Percentiles rank a stretch among this genome's conserved stretches.
Evolutionary conservation across 2,113 vertebrate genomes (phyloP).

Genomic region (Cepphus grylle): DNA sequence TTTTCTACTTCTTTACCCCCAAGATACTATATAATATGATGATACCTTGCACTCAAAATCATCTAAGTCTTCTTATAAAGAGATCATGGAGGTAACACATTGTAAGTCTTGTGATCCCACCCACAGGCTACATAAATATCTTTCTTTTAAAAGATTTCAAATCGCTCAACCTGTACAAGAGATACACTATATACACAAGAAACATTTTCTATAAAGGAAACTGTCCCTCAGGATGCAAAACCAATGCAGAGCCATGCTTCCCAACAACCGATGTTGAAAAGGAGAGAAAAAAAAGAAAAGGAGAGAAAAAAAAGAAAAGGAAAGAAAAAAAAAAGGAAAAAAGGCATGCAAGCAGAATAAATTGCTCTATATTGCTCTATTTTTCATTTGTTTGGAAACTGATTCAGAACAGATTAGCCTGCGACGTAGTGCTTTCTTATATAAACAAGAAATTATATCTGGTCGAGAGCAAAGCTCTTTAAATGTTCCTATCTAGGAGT

Average conservation of each 20-base stretch:
- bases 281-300: not conserved
- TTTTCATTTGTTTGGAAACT: not conserved
- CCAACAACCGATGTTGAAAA: not conserved
- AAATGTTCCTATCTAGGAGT: not conserved
- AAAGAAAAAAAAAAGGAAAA: accelerated
- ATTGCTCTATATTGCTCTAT: not conserved
- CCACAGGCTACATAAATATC: not conserved
- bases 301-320: not conserved
- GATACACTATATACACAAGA: not conserved
- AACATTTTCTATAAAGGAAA: not conserved
- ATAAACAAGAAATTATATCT: not conserved
- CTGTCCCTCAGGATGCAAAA: not conserved
- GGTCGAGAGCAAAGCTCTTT: not conserved
- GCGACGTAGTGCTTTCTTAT: not conserved
- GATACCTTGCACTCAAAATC: not conserved
- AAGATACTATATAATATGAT: not conserved
- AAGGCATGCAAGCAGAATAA: not conserved
- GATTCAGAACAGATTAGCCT: not conserved
- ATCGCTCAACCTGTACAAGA: not conserved
- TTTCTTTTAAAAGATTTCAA: not conserved
- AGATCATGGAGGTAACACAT: not conserved
- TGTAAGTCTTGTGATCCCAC: not conserved
- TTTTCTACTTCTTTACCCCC: not conserved
- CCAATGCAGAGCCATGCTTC: not conserved
- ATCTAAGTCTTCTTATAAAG: not conserved